Evolutionary conservation across 2,797 vertebrate genomes (phyloP).

Genomic region (Spondyliosoma cantharus): DNA sequence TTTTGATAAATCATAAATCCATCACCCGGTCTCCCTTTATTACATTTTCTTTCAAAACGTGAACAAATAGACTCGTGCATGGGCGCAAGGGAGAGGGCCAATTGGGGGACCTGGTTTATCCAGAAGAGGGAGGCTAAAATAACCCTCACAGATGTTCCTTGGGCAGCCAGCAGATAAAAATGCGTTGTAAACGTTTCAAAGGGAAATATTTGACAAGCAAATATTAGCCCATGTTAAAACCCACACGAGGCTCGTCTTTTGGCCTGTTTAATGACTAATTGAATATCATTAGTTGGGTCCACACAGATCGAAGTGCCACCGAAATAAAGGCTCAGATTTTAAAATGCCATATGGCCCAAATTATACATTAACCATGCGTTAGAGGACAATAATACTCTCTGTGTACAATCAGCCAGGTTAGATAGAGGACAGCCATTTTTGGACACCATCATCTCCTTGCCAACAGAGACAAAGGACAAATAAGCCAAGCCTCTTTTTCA

Average conservation of each 20-base stretch:
- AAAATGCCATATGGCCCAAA: slow-evolving; percentile 96
- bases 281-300: slow-evolving; percentile 93
- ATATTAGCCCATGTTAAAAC: slow-evolving; percentile 92
- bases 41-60: slow-evolving; percentile 88
- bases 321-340: slow-evolving; percentile 85
- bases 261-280: slow-evolving; percentile 92
- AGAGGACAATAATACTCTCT: slow-evolving; percentile 80
- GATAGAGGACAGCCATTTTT: slow-evolving; percentile 75
- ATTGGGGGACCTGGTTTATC: slow-evolving; percentile 84
- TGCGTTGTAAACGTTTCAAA: slow-evolving; percentile 91
- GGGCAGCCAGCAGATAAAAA: slow-evolving; percentile 86
- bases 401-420: slow-evolving; percentile 75
- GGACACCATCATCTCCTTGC: slow-evolving; percentile 85
- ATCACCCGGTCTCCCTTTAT: slow-evolving; percentile 85
- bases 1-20: slow-evolving; percentile 93
- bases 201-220: slow-evolving; percentile 99
- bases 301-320: slow-evolving; percentile 87
- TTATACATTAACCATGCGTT: slow-evolving; percentile 96
- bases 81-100: slow-evolving; percentile 78
- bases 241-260: slow-evolving; percentile 86
- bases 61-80: slow-evolving; percentile 89
- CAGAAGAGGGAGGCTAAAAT: slow-evolving; percentile 82
- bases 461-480: slow-evolving; percentile 80
- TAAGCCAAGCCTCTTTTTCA: slow-evolving; percentile 63
- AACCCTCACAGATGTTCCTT: slow-evolving; percentile 90